These are phyloP conservation scores for Acestrorhynchus altus DNA, from an alignment of 2,797 vertebrate species.

Conservation along the genomic window DNA sequence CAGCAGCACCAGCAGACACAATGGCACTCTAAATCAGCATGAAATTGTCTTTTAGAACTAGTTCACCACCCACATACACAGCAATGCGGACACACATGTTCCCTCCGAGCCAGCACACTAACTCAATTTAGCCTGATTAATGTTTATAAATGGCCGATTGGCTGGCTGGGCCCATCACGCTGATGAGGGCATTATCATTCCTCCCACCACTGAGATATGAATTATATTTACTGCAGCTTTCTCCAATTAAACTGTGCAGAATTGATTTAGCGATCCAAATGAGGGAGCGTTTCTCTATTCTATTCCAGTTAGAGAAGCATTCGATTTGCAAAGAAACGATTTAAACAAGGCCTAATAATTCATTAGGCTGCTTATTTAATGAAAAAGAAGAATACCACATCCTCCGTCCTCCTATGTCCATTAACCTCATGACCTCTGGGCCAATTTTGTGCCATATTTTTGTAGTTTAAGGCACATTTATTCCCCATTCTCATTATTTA, in stretches of 20 bases:
- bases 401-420: too few species aligned
- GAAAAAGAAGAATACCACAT: conserved; percentile 15
- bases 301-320: conserved; percentile 19
- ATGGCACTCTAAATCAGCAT: conserved; percentile 66
- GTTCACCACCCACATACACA: conserved; percentile 43
- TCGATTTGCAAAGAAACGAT: neutral
- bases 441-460: too few species aligned
- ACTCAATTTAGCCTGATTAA: conserved; percentile 82
- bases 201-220: conserved; percentile 76
- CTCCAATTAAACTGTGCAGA: conserved; percentile 72
- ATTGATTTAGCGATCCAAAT: conserved; percentile 70
- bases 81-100: neutral
- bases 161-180: conserved; percentile 76
- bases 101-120: conserved; percentile 69
- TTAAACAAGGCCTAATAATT: conserved; percentile 35
- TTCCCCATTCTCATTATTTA: too few species aligned
- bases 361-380: conserved; percentile 34
- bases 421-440: too few species aligned
- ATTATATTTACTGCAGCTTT: conserved; percentile 74
- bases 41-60: conserved; percentile 78
- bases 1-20: conserved; percentile 56
- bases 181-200: conserved; percentile 77
- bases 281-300: conserved; percentile 49
- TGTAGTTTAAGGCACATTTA: too few species aligned
- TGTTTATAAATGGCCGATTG: conserved; percentile 77